Conservation (phyloP, 2,888 invertebrate species). For the Ichneumon xanthorius region DNA sequence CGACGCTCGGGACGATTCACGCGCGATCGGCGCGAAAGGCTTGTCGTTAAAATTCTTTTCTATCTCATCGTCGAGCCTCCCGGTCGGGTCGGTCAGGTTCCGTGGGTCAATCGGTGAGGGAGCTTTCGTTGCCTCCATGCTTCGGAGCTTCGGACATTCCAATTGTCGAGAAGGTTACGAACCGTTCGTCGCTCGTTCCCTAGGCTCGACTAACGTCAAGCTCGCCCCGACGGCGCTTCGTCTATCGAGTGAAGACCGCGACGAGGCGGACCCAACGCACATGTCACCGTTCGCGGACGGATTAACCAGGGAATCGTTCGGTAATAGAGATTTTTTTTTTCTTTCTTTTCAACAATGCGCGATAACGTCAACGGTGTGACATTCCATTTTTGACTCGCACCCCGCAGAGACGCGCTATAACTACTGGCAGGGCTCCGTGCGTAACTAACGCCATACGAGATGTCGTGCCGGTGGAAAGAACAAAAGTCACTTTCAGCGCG, state of each 20-base stretch:
- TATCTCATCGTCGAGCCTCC: slow-evolving; percentile 48
- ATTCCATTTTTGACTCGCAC: slow-evolving; percentile 56
- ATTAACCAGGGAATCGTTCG: background rate
- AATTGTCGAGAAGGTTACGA: slow-evolving; percentile 63
- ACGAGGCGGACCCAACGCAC: slow-evolving; percentile 1
- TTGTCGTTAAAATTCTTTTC: slow-evolving; percentile 47
- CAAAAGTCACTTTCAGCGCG: slow-evolving; percentile 1
- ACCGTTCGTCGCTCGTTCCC: slow-evolving; percentile 30
- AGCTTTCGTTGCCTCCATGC: slow-evolving; percentile 76
- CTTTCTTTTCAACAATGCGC: slow-evolving; percentile 9
- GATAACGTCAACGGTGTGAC: slow-evolving; percentile 65
- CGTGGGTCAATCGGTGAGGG: slow-evolving; percentile 71
- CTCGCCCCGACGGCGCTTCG: background rate
- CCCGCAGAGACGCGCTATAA: background rate
- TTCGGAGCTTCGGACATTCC: slow-evolving; percentile 75
- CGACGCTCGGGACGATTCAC: slow-evolving; percentile 6
- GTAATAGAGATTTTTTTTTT: too few relatives aligned
- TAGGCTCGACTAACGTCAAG: slow-evolving; percentile 32
- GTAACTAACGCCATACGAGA: slow-evolving; percentile 20
- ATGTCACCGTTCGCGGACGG: slow-evolving; percentile 5
- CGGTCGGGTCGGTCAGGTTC: slow-evolving; percentile 64
- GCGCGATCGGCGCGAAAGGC: slow-evolving; percentile 22
- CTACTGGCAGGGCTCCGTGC: slow-evolving; percentile 5
- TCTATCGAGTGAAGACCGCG: background rate
- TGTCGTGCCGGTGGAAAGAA: slow-evolving; percentile 18